Percentiles rank a stretch among this genome's conserved stretches.
Conservation (phyloP, 2,888 invertebrate genomes). For the Ectropis crepuscularia region DNA sequence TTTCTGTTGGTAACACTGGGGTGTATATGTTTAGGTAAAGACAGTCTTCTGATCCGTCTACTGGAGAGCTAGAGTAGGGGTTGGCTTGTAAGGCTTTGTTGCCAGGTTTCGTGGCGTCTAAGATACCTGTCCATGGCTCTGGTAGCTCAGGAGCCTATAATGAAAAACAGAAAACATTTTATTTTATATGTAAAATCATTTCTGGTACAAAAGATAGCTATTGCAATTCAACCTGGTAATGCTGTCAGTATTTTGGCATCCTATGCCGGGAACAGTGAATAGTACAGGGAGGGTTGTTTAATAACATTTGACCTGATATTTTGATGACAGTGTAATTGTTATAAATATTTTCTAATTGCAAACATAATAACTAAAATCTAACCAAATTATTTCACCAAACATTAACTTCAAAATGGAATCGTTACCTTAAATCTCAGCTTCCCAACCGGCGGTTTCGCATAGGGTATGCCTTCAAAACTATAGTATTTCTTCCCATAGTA, state of each 20-base stretch:
- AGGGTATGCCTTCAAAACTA: conserved; percentile 77
- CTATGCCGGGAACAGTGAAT: too few relatives aligned
- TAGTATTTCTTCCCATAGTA: conserved; percentile 65
- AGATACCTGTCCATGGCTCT: conserved; percentile 62
- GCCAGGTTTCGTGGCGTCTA: conserved; percentile 72
- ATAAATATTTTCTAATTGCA: too few relatives aligned
- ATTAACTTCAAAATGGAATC: too few relatives aligned
- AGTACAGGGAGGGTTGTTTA: too few relatives aligned
- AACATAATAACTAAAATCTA: too few relatives aligned
- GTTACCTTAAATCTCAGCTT: conserved; percentile 69
- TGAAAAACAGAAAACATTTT: neutral
- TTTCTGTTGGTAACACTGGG: conserved; percentile 76
- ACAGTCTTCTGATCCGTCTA: conserved; percentile 87
- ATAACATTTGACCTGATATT: too few relatives aligned
- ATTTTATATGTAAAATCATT: neutral
- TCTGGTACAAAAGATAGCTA: too few relatives aligned
- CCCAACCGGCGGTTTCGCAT: conserved; percentile 73
- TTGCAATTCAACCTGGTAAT: too few relatives aligned
- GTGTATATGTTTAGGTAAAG: conserved; percentile 88
- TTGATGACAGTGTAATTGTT: too few relatives aligned
- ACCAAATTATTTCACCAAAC: too few relatives aligned
- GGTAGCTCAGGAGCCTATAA: conserved; percentile 69
- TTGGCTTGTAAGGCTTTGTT: conserved; percentile 75
- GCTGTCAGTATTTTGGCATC: too few relatives aligned
- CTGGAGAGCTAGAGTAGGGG: conserved; percentile 61